Evolutionary conservation across 2,113 vertebrate genomes (phyloP), one percentile per base, ranked within the genome.

Genomic region (Capra hircus): DNA sequence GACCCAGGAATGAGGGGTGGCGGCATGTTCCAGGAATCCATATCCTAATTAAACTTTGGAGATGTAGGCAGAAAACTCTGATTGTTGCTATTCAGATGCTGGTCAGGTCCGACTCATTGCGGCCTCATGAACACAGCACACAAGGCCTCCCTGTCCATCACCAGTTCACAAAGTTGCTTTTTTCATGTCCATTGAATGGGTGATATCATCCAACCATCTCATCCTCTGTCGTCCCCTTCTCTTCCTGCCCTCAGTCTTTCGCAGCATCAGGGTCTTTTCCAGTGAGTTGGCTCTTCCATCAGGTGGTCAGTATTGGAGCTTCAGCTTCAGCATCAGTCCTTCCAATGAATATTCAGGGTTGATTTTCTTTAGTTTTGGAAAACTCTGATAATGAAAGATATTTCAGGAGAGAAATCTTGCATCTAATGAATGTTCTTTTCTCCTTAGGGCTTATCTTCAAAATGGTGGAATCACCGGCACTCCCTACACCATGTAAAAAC

Each of bases 391-490:
- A 16, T 28, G 25, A 80, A 16, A 27, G 27, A 45, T 23, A 33
- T 60, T 45, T 40, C 30, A 62, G 62, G 12, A 86, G 19, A 43
- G 8, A 74, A 74, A 52, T 81, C 23, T 71, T 43, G 12, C 36
- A 71, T 3, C 45, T 96, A 88, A 96, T 10, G 6, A 91, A 52
- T 53, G 43, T 48, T 86, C 14, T 98, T 64, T 98, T 97, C 45
- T 84, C 85, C 92, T 85, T 94, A 99, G 99, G 99, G 99, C 0
- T 74, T 98, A 1, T 99, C 99, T 0, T 87, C 98, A 95, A 98
- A 97, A 13, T 99, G 99, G 99, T 99, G 99, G 99, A 99, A 98
- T 55, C 80, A 98, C 0, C 67, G 98, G 71, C 99, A 99, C 92
- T 99, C 97, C 52, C 98, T 97, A 90, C 99, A 99, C 93, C 99